Base-by-base conservation (phyloP, 2,113 vertebrate genomes). In the Salminus brasiliensis region DNA sequence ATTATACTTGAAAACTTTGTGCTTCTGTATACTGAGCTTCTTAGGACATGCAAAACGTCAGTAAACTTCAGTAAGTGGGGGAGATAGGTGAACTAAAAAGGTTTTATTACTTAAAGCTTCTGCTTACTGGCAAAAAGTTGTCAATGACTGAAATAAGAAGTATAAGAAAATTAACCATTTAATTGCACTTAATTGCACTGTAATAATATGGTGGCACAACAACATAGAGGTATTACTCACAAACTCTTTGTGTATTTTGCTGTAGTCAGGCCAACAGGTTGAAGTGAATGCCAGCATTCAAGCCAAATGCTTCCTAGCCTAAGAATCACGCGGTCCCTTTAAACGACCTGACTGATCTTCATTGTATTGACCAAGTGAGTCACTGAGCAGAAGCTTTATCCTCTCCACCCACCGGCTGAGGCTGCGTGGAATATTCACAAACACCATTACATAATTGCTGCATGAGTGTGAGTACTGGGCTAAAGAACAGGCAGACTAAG, bases 361-460 rank as follows among this genome's bases (percentile, higher is more conserved):
- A 45, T 65, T 53, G 43, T 72, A 72, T 59, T 2, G 57, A 55
- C 52, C 52, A 68, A 29, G 66, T 66, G 59, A 79, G 59, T 79
- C 72, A 83, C 30, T 1, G 23, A 65, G 15, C 21, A 57, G 43
- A 43, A 49, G 21, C 55, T 74, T 57, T 55, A 66, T 30, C 47
- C 36, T 21, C 49, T 32, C 49, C 73, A 63, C 57, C 78, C 65
- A 79, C 81, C 12, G 39, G 39, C 34, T 34, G 32, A 36, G 32
- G 62, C 21, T 25, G 32, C 34, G 36, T 55, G 63, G 45, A 32
- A 82, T 41, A 60, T 32, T 39, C 75, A 27, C 70, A 57, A 60
- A 67, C 30, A 36, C 16, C 34, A 34, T 81, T 84, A 71, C 74
- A 68, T 78, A 84, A 84, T 59, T 62, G 49, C 21, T 55, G 69